Percentiles rank a stretch among this genome's conserved stretches.
phyloP scores from a whole-genome alignment of 2,113 vertebrate genomes.

The Murina feae region DNA sequence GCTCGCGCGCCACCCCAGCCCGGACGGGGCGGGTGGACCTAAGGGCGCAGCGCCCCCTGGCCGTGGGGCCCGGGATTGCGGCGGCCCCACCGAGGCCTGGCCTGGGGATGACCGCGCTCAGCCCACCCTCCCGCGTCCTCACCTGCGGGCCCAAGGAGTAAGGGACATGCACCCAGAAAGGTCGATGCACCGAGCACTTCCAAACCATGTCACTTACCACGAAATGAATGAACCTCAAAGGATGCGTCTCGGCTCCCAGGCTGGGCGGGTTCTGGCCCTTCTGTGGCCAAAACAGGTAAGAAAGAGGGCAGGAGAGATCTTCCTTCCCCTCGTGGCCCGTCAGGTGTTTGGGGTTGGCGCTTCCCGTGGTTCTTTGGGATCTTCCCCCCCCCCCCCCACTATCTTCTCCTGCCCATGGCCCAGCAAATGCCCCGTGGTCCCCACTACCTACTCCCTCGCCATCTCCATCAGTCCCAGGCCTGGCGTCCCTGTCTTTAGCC shows the following conservation, averaged over 20 bases:
- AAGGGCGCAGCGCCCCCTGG: conserved; percentile 10
- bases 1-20: not conserved
- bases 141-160: rapidly evolving
- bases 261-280: not conserved
- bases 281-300: not conserved
- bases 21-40: not conserved
- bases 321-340: not conserved
- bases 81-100: too few species aligned
- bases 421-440: not conserved
- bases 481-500: not conserved
- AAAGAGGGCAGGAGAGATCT: not conserved
- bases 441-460: not conserved
- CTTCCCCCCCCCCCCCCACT: too few species aligned
- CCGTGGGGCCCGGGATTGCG: not conserved
- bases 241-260: not conserved
- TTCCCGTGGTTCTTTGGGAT: not conserved
- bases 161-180: too few species aligned
- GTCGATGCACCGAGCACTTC: rapidly evolving
- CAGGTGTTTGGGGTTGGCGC: not conserved
- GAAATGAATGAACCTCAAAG: not conserved
- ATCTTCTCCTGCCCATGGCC: too few species aligned
- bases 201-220: not conserved
- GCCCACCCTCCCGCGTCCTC: not conserved
- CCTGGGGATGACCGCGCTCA: rapidly evolving
- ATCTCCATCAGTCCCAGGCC: too few species aligned